phyloP scores from a whole-genome alignment of 2,797 vertebrate species.

The Eremophila alpestris region DNA sequence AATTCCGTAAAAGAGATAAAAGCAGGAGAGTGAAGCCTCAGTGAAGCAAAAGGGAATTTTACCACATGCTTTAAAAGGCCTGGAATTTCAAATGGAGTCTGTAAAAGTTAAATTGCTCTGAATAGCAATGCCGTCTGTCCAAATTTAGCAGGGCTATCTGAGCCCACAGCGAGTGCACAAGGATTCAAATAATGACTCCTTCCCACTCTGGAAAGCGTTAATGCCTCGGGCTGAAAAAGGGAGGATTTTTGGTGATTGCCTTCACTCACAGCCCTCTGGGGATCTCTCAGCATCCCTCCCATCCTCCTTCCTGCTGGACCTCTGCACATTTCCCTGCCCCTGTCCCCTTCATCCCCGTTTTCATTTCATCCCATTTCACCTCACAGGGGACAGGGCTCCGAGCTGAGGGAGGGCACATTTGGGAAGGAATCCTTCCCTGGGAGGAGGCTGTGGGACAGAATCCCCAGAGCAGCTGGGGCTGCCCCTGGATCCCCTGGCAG shows the following conservation, averaged over 20 bases:
- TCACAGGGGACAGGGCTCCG: background rate
- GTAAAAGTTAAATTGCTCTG: conserved; percentile 41
- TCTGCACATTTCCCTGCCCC: background rate
- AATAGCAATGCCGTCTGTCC: background rate
- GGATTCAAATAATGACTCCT: conserved; percentile 3
- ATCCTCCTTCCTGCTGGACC: background rate
- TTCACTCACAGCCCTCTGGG: background rate
- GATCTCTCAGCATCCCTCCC: background rate
- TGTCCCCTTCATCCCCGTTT: background rate
- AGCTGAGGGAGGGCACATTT: background rate
- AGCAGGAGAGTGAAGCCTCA: background rate
- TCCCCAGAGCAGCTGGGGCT: background rate
- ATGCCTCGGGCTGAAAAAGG: background rate
- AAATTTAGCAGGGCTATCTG: conserved; percentile 28
- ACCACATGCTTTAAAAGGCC: conserved; percentile 22
- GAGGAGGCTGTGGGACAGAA: no score
- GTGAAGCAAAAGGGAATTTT: conserved; percentile 50
- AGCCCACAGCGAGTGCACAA: background rate
- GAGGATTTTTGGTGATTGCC: background rate
- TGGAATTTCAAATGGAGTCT: conserved; percentile 24
- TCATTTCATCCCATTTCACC: background rate
- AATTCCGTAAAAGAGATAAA: conserved; percentile 26
- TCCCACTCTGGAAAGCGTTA: background rate
- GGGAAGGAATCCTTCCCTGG: background rate
- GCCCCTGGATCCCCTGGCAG: background rate